These are phyloP conservation scores for Heterodera filipjevi DNA, from an alignment of 2,888 invertebrate species.

Conservation along the genomic window DNA sequence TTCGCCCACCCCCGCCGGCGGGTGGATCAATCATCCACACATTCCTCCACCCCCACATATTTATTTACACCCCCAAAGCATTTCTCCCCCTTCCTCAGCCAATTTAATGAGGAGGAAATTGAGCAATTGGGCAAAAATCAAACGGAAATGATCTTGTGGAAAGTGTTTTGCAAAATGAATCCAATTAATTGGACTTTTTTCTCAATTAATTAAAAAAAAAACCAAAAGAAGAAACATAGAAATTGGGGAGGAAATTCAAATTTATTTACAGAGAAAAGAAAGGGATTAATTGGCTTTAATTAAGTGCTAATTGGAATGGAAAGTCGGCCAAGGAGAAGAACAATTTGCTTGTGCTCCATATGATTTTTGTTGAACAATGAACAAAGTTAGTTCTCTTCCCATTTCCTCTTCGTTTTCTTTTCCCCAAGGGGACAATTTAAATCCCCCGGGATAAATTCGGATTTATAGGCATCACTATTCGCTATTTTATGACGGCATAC, in stretches of 20 bases:
- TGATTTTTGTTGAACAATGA: background rate
- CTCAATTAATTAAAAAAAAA: background rate
- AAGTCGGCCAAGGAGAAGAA: too few species aligned
- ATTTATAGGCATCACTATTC: background rate
- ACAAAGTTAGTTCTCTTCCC: background rate
- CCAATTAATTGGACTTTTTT: background rate
- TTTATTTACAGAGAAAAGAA: too few species aligned
- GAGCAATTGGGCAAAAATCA: background rate
- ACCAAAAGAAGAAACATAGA: background rate
- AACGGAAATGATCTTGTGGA: background rate
- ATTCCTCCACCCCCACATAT: background rate
- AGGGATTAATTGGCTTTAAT: too few species aligned
- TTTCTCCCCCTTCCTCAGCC: background rate
- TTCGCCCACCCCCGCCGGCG: background rate
- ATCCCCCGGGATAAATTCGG: background rate
- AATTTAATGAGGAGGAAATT: background rate
- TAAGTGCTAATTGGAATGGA: too few species aligned
- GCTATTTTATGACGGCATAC: background rate
- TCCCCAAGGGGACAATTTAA: background rate
- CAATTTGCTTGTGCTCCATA: background rate
- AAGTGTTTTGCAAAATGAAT: background rate
- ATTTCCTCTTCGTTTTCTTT: background rate
- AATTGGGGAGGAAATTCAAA: background rate
- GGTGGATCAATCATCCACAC: conserved; percentile 14
- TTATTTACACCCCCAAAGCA: background rate